Evolutionary conservation across 2,113 vertebrate genomes (phyloP).

Genomic region (Grammomys surdaster): DNA sequence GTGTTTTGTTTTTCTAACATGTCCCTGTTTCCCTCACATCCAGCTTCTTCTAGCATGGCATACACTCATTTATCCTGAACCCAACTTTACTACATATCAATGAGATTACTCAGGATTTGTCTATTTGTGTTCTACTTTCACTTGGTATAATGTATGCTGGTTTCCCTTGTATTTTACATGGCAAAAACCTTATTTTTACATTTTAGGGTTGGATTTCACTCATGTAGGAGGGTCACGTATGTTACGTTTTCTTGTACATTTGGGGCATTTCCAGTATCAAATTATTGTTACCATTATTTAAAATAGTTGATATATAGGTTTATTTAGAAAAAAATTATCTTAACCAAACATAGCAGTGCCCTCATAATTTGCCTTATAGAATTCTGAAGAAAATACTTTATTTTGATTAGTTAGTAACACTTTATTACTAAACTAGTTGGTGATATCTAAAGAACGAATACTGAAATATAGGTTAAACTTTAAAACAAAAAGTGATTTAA

Average conservation of each 20-base stretch:
- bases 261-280: no score
- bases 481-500: neutral
- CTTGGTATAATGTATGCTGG: neutral
- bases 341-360: no score
- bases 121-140: neutral
- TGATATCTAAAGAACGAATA: no score
- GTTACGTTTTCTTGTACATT: neutral
- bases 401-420: no score
- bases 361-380: no score
- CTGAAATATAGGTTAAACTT: neutral
- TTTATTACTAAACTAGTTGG: no score
- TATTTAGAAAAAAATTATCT: neutral
- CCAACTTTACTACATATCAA: neutral
- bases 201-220: neutral
- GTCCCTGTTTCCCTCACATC: no score
- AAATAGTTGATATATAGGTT: no score
- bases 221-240: neutral
- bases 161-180: neutral
- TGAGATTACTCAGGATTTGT: neutral
- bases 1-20: neutral
- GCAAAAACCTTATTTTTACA: neutral
- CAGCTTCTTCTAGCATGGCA: no score
- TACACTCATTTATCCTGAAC: neutral
- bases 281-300: no score
- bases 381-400: no score